Percentiles rank a stretch among this genome's conserved stretches.
Evolutionary conservation across 2,797 vertebrate species (phyloP).

Genomic region (Cygnus olor): DNA sequence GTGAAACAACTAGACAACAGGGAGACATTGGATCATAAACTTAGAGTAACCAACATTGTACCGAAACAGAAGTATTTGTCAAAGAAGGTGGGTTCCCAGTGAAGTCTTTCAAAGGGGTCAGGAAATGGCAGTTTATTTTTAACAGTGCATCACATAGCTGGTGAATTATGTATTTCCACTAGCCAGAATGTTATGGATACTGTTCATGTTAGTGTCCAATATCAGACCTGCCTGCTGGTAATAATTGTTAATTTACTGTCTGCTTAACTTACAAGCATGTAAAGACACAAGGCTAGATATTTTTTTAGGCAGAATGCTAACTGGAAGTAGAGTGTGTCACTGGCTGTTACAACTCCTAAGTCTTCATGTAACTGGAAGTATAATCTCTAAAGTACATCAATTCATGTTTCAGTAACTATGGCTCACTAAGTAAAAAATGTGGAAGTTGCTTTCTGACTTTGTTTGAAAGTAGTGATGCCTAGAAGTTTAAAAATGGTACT

Average conservation of each 20-base stretch:
- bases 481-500: constrained; percentile 58
- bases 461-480: constrained; percentile 68
- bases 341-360: constrained; percentile 62
- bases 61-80: constrained; percentile 98
- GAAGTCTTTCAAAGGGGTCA: constrained; percentile 17
- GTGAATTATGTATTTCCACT: constrained; percentile 56
- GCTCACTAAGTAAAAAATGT: constrained; percentile 60
- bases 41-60: constrained; percentile 88
- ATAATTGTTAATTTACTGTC: constrained; percentile 65
- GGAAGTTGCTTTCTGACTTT: constrained; percentile 70
- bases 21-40: constrained; percentile 93
- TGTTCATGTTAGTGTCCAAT: constrained; percentile 56
- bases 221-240: constrained; percentile 46
- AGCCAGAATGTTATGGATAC: constrained; percentile 50
- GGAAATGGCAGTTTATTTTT: constrained; percentile 30
- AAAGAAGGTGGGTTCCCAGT: constrained; percentile 90
- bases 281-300: constrained; percentile 63
- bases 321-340: constrained; percentile 54
- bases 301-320: constrained; percentile 65
- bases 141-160: constrained; percentile 39
- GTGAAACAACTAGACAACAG: constrained; percentile 97
- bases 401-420: constrained; percentile 64
- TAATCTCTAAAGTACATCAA: constrained; percentile 62
- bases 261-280: constrained; percentile 71
- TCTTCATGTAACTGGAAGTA: constrained; percentile 70